Base-by-base conservation (phyloP, 23 tunicate genomes). In the Halocynthia aurantium region DNA sequence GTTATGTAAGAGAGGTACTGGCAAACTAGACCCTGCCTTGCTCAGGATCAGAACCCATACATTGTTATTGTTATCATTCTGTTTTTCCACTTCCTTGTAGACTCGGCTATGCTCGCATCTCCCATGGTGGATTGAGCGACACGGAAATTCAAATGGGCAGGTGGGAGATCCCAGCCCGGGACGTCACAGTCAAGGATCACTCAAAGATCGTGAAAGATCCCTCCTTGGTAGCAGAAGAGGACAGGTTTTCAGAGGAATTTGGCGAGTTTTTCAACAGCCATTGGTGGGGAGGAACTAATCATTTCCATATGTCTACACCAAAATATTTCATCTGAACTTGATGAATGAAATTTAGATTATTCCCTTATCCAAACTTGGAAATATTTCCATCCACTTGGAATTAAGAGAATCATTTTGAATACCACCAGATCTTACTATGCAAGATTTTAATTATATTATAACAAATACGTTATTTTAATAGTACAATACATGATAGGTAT, bases 51-150 rank as follows among this genome's bases (percentile, higher is more conserved):
- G 44, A 31, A 31, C 44, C 44, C 44, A 31, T 31, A 31, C 4
- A 31, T n/a, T n/a, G n/a, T n/a, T n/a, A n/a, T 31, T 31, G 4
- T 4, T 31, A 31, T 31, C 44, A 31, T 1, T 31, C 44, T 31
- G 44, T 31, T 31, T 31, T 31, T 4, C 2, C 44, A 31, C 44
- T 72, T 72, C 13, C 57, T 56, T 18, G 0, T 58, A 84, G 87
- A 69, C 54, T 84, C 0, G 89, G 89, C 8, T 84, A 84, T 72
- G 89, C 89, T 22, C 69, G 89, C 6, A 84, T 84, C 51, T 84
- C 89, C 7, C 83, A 84, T 72, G 89, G 89, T 52, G 89, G 89
- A 7, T 50, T 84, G 12, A 84, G 89, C 31, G 89, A 84, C 55
- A 84, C 89, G 17, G 89, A 84, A 55, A 67, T 84, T 15, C 89